These are phyloP conservation scores for Hylia prasina DNA, from an alignment of 2,113 vertebrate species.

Conservation along the genomic window DNA sequence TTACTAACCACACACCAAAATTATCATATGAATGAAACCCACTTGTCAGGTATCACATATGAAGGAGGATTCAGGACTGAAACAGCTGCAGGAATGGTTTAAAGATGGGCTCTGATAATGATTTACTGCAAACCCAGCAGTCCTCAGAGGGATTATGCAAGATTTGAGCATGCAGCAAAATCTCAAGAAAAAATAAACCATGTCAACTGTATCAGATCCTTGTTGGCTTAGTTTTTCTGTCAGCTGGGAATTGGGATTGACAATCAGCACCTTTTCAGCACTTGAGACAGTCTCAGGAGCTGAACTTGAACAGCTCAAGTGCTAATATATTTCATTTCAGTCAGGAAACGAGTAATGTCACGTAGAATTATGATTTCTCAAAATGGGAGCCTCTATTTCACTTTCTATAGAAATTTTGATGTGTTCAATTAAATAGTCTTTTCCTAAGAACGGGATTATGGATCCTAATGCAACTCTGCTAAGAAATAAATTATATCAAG, in stretches of 20 bases:
- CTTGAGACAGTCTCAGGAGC: neutral
- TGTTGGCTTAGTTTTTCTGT: neutral
- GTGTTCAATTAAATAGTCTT: neutral
- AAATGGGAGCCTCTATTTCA: neutral
- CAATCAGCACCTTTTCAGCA: neutral
- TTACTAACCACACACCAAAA: neutral
- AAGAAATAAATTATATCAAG: neutral
- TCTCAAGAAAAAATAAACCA: neutral
- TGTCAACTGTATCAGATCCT: neutral
- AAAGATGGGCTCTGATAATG: neutral
- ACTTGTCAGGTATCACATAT: neutral
- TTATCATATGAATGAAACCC: neutral
- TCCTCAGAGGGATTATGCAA: neutral
- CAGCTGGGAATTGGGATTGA: neutral
- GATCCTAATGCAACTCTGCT: neutral
- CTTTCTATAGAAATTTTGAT: neutral
- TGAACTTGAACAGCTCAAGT: neutral
- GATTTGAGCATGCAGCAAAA: neutral
- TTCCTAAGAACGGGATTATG: neutral
- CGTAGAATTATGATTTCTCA: neutral
- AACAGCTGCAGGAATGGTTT: neutral
- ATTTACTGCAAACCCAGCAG: neutral
- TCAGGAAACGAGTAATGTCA: neutral
- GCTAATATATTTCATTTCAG: neutral
- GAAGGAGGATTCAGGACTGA: neutral